A percentile compares a stretch with the other conserved stretches of the same genome.
Evolutionary conservation across 2,113 vertebrate species (phyloP).

Genomic region (Copsychus sechellarum): DNA sequence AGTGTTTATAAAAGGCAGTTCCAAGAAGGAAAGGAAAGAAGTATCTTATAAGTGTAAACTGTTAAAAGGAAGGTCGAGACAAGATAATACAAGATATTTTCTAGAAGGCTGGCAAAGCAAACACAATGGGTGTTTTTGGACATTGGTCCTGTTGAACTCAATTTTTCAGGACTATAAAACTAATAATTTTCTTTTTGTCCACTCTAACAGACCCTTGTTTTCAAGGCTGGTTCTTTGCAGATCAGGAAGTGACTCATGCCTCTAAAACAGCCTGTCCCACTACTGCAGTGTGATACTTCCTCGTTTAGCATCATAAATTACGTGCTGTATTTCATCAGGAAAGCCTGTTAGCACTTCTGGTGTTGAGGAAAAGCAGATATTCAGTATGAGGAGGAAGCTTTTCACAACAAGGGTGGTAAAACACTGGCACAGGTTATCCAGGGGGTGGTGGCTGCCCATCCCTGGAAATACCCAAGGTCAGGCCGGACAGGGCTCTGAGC

Average conservation of each 20-base stretch:
- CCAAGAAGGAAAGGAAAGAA: not conserved
- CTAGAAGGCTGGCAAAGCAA: not conserved
- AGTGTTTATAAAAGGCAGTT: not conserved
- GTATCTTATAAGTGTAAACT: not conserved
- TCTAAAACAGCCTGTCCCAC: not conserved
- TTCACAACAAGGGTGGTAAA: not conserved
- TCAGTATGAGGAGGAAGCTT: not conserved
- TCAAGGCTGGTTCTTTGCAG: not conserved
- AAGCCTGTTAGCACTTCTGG: not conserved
- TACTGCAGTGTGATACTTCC: not conserved
- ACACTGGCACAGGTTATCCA: not conserved
- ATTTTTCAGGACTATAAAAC: not conserved
- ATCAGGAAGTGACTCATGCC: not conserved
- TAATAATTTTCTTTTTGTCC: not conserved
- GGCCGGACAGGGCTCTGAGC: not conserved
- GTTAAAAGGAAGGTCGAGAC: not conserved
- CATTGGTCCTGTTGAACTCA: not conserved
- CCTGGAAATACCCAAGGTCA: not conserved
- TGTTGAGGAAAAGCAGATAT: not conserved
- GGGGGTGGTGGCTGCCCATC: not conserved
- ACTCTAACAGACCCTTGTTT: not conserved
- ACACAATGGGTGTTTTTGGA: not conserved
- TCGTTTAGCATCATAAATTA: not conserved
- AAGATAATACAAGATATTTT: not conserved
- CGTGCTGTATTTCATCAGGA: not conserved